These are phyloP conservation scores for Panurus biarmicus DNA, from an alignment of 2,113 vertebrate species.

Conservation along the genomic window DNA sequence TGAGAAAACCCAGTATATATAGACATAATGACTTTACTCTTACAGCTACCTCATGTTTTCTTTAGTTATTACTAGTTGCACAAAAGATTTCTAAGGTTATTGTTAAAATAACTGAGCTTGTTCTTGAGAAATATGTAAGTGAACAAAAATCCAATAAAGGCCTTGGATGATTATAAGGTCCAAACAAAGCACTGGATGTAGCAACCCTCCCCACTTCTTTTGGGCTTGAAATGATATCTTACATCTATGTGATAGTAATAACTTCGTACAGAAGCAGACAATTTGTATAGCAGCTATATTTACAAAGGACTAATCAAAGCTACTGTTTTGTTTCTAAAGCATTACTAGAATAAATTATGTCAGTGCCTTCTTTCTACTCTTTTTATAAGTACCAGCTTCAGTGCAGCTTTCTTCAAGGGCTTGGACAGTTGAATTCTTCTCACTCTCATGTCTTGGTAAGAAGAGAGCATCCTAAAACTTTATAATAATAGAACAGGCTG, in stretches of 20 bases:
- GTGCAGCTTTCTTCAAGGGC: not conserved
- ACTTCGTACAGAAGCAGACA: not conserved
- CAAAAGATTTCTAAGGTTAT: not conserved
- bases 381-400: not conserved
- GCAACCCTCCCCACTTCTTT: not conserved
- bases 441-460: not conserved
- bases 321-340: not conserved
- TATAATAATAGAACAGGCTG: not conserved
- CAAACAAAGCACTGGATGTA: not conserved
- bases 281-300: not conserved
- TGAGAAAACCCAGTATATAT: not conserved
- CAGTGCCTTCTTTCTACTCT: not conserved
- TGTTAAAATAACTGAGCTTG: not conserved
- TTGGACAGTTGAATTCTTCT: not conserved
- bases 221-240: not conserved
- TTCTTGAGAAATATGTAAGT: not conserved
- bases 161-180: not conserved
- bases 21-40: not conserved
- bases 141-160: not conserved
- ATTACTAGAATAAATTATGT: not conserved
- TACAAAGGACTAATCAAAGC: not conserved
- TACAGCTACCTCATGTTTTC: not conserved
- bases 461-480: not conserved
- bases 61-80: not conserved
- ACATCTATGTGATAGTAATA: not conserved